Percentiles rank a stretch among this genome's conserved stretches.
phyloP scores from a whole-genome alignment of 2,888 invertebrate genomes.

The Nymphalis polychloros region DNA sequence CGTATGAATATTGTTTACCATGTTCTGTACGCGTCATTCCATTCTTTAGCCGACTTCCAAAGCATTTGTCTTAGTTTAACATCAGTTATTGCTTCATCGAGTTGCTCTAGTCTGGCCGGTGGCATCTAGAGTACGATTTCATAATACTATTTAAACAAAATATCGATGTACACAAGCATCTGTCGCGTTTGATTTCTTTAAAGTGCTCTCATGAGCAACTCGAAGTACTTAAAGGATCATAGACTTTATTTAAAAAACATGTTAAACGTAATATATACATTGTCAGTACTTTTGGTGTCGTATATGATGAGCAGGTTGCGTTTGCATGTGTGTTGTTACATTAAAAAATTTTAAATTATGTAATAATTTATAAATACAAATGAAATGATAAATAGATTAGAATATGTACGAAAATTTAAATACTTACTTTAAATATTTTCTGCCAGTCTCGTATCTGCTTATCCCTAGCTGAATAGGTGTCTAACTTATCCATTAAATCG shows the following conservation, averaged over 20 bases:
- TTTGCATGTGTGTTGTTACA: too few species aligned
- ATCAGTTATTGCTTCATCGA: slow-evolving; percentile 90
- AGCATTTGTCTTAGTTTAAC: slow-evolving; percentile 89
- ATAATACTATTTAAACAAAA: too few species aligned
- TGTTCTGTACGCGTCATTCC: slow-evolving; percentile 82
- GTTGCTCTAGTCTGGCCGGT: slow-evolving; percentile 89
- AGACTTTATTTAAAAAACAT: too few species aligned
- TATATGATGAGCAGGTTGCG: too few species aligned
- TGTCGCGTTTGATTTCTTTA: too few species aligned
- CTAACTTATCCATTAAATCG: slow-evolving; percentile 83
- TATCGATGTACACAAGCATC: too few species aligned
- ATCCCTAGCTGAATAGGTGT: slow-evolving; percentile 84
- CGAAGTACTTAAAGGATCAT: too few species aligned
- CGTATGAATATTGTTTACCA: slow-evolving; percentile 16
- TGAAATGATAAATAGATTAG: background rate
- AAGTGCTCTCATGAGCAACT: too few species aligned
- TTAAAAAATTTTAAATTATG: too few species aligned
- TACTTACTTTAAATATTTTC: slow-evolving; percentile 88
- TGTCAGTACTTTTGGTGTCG: too few species aligned
- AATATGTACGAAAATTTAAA: background rate
- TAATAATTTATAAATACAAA: slow-evolving; percentile 4
- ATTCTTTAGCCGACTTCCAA: slow-evolving; percentile 89
- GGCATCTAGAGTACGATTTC: slow-evolving; percentile 82
- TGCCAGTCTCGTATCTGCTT: slow-evolving; percentile 90
- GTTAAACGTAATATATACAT: too few species aligned